These are phyloP conservation scores for Apantesis nais DNA, from an alignment of 2,888 invertebrate genomes.

Conservation along the genomic window DNA sequence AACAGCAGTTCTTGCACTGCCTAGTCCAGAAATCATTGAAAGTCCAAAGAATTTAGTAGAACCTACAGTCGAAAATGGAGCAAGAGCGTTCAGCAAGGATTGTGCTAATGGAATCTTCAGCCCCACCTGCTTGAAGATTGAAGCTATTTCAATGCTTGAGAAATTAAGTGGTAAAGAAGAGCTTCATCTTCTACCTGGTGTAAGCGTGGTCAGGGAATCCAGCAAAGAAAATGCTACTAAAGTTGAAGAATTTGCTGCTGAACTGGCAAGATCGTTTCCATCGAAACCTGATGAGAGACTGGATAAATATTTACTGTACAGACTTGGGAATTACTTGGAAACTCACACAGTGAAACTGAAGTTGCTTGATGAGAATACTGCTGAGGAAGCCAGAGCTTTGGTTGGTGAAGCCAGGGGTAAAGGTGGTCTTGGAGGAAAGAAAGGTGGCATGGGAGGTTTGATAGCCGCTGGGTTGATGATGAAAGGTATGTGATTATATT, in stretches of 20 bases:
- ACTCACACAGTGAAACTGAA: constrained; percentile 90
- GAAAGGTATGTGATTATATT: constrained; percentile 81
- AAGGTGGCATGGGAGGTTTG: constrained; percentile 82
- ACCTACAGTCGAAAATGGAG: constrained; percentile 58
- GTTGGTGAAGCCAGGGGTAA: constrained; percentile 83
- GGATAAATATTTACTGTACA: constrained; percentile 90
- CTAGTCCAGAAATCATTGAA: constrained; percentile 65
- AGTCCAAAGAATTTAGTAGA: constrained; percentile 54
- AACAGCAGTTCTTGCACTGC: constrained; percentile 61
- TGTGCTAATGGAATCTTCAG: constrained; percentile 75
- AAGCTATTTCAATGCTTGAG: constrained; percentile 76
- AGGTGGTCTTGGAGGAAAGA: constrained; percentile 80
- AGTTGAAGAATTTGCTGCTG: constrained; percentile 89
- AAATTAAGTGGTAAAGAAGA: constrained; percentile 76
- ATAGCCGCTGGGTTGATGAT: constrained; percentile 87
- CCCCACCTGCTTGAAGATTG: constrained; percentile 76
- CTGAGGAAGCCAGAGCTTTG: constrained; percentile 85
- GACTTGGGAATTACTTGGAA: constrained; percentile 89
- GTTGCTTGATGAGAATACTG: constrained; percentile 87
- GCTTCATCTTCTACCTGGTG: constrained; percentile 71
- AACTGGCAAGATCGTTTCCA: constrained; percentile 90
- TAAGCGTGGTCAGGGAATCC: constrained; percentile 89
- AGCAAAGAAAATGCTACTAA: constrained; percentile 81
- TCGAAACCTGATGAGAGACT: constrained; percentile 91
- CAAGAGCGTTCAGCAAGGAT: constrained; percentile 71